Evolutionary conservation across 2,113 vertebrate species (phyloP).

Genomic region (Notarius quadriscutis): DNA sequence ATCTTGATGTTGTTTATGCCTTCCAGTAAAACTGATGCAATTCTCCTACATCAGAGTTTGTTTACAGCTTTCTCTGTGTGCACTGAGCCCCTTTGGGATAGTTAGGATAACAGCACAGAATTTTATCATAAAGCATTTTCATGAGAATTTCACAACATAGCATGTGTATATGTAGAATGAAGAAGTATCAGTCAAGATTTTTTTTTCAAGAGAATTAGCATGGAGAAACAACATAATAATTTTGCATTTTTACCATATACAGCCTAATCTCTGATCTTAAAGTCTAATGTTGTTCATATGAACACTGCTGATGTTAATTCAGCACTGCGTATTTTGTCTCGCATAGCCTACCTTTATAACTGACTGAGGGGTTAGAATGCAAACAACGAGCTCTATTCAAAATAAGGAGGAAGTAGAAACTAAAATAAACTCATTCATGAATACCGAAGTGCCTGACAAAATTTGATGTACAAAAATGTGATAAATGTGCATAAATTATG

Average conservation of each 20-base stretch:
- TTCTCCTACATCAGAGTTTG: neutral
- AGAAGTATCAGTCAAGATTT: constrained; percentile 31
- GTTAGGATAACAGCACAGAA: neutral
- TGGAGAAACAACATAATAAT: constrained; percentile 2
- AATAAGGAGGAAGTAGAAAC: neutral
- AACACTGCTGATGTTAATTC: neutral
- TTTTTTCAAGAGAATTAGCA: neutral
- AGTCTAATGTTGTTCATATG: neutral
- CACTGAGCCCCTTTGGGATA: neutral
- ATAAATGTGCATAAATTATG: neutral
- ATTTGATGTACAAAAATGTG: neutral
- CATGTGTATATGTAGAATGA: constrained; percentile 24
- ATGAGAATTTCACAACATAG: constrained; percentile 33
- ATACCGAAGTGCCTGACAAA: neutral
- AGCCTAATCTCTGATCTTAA: neutral
- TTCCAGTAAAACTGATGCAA: constrained; percentile 27
- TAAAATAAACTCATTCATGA: neutral
- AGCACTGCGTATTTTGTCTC: neutral
- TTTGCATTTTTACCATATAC: too few species aligned
- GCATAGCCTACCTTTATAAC: neutral
- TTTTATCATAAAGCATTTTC: constrained; percentile 17
- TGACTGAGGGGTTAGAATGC: neutral
- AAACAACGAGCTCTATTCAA: neutral
- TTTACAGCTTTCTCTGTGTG: neutral
- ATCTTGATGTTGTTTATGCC: neutral